Conservation (phyloP, 2,888 invertebrate genomes). For the Serripes groenlandicus region DNA sequence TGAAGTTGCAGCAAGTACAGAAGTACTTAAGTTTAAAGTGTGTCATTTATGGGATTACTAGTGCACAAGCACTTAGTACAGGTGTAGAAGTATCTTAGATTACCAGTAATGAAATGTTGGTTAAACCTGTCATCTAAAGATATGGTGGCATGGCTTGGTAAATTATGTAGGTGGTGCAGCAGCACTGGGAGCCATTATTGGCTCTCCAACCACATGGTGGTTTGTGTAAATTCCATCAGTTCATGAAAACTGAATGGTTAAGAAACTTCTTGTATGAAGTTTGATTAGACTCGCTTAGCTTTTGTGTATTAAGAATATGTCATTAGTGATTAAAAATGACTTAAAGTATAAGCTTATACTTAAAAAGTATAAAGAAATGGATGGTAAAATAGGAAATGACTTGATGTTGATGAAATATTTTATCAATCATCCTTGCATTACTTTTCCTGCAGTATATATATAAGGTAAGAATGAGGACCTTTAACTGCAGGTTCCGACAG, state of each 20-base stretch:
- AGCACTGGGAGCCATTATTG: conserved; percentile 10
- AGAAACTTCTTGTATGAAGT: neutral
- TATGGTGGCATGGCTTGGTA: too few relatives aligned
- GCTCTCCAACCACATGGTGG: conserved; percentile 9
- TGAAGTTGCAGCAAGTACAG: too few relatives aligned
- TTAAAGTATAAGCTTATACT: too few relatives aligned
- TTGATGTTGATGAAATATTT: too few relatives aligned
- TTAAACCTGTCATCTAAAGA: neutral
- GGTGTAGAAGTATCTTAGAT: neutral
- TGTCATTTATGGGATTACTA: neutral
- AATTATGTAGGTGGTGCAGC: conserved; percentile 3
- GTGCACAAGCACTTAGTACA: conserved; percentile 12
- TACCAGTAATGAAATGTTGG: neutral
- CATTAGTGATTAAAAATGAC: too few relatives aligned
- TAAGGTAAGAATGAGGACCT: neutral
- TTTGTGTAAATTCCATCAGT: neutral
- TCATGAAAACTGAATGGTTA: neutral
- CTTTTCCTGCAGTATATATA: too few relatives aligned
- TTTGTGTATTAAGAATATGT: neutral
- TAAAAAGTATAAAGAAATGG: too few relatives aligned
- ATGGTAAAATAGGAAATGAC: too few relatives aligned
- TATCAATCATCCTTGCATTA: too few relatives aligned
- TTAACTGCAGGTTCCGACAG: conserved; percentile 1
- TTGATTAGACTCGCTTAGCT: conserved; percentile 4
- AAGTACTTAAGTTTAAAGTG: too few relatives aligned